Percentiles rank a stretch among this genome's conserved stretches.
Conservation (phyloP, 2,888 invertebrate species). For the Itoplectis maculator region DNA sequence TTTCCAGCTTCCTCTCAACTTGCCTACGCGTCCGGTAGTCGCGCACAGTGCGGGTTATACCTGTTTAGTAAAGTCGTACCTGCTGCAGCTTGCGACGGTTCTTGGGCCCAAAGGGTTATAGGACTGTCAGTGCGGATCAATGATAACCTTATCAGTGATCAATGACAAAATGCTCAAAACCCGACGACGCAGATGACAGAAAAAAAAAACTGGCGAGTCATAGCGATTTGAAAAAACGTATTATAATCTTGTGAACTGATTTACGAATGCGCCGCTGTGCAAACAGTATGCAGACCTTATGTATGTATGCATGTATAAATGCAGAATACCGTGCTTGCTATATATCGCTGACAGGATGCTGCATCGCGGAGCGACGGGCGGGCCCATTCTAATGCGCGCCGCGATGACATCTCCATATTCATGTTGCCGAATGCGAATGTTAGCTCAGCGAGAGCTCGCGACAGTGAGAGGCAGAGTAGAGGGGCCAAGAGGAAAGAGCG, state of each 20-base stretch:
- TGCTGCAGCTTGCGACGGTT: conserved; percentile 57
- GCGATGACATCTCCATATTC: conserved; percentile 84
- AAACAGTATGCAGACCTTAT: conserved; percentile 17
- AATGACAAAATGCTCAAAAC: too few relatives aligned
- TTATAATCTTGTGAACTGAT: not conserved
- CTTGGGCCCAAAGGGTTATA: not conserved
- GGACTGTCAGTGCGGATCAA: too few relatives aligned
- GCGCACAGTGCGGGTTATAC: conserved; percentile 21
- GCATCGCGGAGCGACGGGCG: conserved; percentile 72
- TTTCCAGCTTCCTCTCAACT: conserved; percentile 41
- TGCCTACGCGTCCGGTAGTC: conserved; percentile 31
- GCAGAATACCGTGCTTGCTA: conserved; percentile 51
- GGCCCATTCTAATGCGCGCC: conserved; percentile 80
- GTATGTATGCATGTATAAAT: conserved; percentile 52
- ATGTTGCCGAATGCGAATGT: conserved; percentile 81
- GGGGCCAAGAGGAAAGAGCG: conserved; percentile 51
- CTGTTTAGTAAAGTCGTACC: not conserved
- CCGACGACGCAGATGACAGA: too few relatives aligned
- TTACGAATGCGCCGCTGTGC: conserved; percentile 46
- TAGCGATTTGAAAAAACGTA: not conserved
- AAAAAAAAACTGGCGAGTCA: too few relatives aligned
- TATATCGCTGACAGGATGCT: conserved; percentile 64
- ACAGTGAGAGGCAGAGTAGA: conserved; percentile 46
- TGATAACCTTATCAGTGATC: too few relatives aligned
- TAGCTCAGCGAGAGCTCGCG: conserved; percentile 53